A percentile compares a stretch with the other conserved stretches of the same genome.
phyloP scores from a whole-genome alignment of 2,797 vertebrate genomes.

The Enteromius radiatus region DNA sequence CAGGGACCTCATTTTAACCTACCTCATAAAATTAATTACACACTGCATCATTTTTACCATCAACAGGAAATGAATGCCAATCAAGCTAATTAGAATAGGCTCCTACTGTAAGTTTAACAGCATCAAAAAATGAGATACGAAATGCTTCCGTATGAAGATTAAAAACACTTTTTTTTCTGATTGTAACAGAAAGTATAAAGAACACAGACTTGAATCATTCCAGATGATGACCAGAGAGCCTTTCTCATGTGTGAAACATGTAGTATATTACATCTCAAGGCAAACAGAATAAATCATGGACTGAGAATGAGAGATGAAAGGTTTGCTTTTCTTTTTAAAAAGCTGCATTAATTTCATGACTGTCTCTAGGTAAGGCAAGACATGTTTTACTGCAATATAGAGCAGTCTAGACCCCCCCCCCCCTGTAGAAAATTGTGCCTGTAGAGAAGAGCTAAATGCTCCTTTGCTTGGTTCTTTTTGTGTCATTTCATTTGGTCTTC shows the following conservation, averaged over 20 bases:
- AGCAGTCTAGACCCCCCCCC: background rate
- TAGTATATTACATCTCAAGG: conserved; percentile 21
- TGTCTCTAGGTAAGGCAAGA: background rate
- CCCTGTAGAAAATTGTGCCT: background rate
- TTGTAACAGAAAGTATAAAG: background rate
- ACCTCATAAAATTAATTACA: conserved; percentile 20
- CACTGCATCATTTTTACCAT: conserved; percentile 22
- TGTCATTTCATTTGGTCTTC: conserved; percentile 41
- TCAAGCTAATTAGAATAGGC: conserved; percentile 50
- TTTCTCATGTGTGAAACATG: background rate
- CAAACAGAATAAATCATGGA: conserved; percentile 18
- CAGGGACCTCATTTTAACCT: background rate
- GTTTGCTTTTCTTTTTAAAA: conserved; percentile 8
- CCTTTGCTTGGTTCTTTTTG: conserved; percentile 26
- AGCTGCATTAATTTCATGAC: conserved; percentile 12
- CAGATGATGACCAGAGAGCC: conserved; percentile 3
- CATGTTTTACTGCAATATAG: background rate
- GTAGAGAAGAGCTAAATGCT: conserved; percentile 30
- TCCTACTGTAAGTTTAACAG: conserved; percentile 23
- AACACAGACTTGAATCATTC: conserved; percentile 28
- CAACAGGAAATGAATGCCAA: conserved; percentile 49
- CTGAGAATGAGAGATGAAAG: background rate
- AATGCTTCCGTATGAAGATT: background rate
- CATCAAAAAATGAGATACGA: conserved; percentile 28
- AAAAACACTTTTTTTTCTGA: background rate